Base-by-base conservation (phyloP, 2,888 invertebrate genomes). In the Cantharis rustica region DNA sequence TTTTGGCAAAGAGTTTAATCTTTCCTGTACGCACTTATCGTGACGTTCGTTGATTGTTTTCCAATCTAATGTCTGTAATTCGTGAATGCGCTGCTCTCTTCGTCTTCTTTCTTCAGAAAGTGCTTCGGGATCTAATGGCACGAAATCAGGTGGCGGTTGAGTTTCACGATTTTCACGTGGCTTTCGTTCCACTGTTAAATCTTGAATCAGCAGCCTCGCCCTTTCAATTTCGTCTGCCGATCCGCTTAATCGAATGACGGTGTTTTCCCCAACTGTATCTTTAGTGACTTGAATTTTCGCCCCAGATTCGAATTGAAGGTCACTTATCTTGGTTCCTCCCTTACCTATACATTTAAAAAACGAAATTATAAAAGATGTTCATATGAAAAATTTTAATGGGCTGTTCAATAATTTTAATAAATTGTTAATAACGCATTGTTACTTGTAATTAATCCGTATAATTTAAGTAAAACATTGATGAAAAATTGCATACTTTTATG, bases 241-340 rank as follows among this genome's bases (percentile, higher is more conserved):
- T 68, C 90, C 90, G 84, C 84, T 87, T 86, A 82, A 86, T 82
- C 85, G 85, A 15, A 89, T 82, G 23, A 86, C 79, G 66, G 86
- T 83, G 73, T 83, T 80, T 74, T 84, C 84, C 16, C 85, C 85
- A 26, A 85, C 83, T 13, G 79, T 83, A 66, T 87, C 86, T 81
- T 86, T 87, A 0, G 85, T 86, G 3, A 88, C 84, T 61, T 93
- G 92, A n/a, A 98, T 93, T 84, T 91, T 91, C 0, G 96, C 93
- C 5, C 93, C 92, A 72, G 93, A 93, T 84, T 93, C 91, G 77
- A 89, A 91, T 86, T 95, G 91, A 0, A 98, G 88, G 80, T 96
- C 95, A 81, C 92, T 92, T 80, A 98, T 97, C 88, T 95, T 96
- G 0, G 91, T 90, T 1, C 98, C 98, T n/a, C 94, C 95, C 84